Conservation (phyloP, 2,113 vertebrate species). For the Vidua macroura region DNA sequence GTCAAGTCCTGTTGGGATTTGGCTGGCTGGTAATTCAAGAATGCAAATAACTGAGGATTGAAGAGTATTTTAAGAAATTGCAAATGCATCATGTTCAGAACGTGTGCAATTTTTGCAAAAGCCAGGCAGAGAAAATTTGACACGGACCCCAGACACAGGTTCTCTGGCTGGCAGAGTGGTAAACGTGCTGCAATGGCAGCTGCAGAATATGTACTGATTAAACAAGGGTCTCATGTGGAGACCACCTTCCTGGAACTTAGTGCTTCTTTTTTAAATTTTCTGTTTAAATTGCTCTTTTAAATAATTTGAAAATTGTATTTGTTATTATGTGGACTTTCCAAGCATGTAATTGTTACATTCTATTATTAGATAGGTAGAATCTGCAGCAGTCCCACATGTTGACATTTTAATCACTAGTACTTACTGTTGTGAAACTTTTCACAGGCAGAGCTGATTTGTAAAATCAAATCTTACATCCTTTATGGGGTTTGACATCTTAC, state of each 20-base stretch:
- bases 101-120: not conserved
- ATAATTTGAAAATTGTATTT: conserved; percentile 28
- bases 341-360: conserved; percentile 43
- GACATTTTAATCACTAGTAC: conserved; percentile 69
- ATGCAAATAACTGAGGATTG: not conserved
- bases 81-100: not conserved
- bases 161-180: not conserved
- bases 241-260: not conserved
- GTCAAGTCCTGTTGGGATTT: not conserved
- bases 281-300: not conserved
- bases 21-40: not conserved
- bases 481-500: conserved; percentile 33
- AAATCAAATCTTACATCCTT: conserved; percentile 59
- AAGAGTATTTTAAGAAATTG: not conserved
- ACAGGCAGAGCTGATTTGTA: conserved; percentile 62
- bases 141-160: not conserved
- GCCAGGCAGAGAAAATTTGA: not conserved
- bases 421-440: conserved; percentile 50
- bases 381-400: conserved; percentile 49
- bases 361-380: conserved; percentile 28
- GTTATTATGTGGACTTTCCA: conserved; percentile 9
- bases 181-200: not conserved
- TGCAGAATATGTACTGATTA: not conserved
- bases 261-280: conserved; percentile 13
- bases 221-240: not conserved